A percentile compares a stretch with the other conserved stretches of the same genome.
Conservation (phyloP, 53 echinoderm and acorn worm species). For the Antedon mediterranea region DNA sequence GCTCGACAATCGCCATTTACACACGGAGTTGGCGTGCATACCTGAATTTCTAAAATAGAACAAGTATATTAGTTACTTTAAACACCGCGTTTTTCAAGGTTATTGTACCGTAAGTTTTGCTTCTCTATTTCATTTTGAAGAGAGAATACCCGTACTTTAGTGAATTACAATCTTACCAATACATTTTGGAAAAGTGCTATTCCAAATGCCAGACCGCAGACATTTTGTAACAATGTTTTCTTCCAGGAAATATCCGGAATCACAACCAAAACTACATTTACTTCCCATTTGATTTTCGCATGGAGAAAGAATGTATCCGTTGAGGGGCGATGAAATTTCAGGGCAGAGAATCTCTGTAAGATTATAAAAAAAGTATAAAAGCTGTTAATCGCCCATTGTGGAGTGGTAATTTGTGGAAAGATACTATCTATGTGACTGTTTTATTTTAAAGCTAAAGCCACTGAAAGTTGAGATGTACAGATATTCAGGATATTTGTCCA, state of each 20-base stretch:
- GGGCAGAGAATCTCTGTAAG: neutral
- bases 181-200: neutral
- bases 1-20: neutral
- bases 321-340: neutral
- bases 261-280: neutral
- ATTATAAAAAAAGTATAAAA: neutral
- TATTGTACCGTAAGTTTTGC: neutral
- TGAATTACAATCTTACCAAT: neutral
- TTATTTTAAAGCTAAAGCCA: no score
- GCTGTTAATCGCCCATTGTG: no score
- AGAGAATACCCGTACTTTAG: neutral
- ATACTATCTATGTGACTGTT: no score
- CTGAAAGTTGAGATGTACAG: no score
- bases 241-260: neutral
- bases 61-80: neutral
- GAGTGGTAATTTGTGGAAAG: no score
- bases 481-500: no score
- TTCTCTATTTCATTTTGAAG: neutral
- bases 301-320: neutral
- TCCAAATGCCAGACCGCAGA: neutral
- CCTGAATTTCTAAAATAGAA: neutral
- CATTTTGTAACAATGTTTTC: neutral
- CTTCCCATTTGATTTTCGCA: neutral
- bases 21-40: neutral
- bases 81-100: neutral